Evolutionary conservation across 2,113 vertebrate species (phyloP), one percentile per base, ranked within the genome.

Genomic region (Anser cygnoides): DNA sequence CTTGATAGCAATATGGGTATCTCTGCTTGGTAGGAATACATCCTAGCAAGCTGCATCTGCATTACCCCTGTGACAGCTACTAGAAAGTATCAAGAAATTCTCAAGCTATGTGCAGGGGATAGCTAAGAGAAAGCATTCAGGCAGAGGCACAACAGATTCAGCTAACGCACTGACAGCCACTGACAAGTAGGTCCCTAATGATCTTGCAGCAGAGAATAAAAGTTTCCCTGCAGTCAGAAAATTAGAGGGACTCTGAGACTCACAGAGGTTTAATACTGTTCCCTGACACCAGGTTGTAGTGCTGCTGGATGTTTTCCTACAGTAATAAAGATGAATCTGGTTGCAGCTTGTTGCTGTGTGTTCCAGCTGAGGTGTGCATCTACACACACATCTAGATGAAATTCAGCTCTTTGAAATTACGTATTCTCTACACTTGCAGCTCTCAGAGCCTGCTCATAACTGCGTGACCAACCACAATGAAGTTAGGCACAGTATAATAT

Each of bases 141-240:
- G 55, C 62, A 76, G 54, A 94, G 68, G 58, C 57, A 92, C 54
- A 93, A 28, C 39, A 5, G 4, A 41, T 49, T 61, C 58, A 83
- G 39, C 11, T 94, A 87, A 95, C 82, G 71, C 83, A 73, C 85
- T 92, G 82, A 85, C 3, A 92, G 78, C 29, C 67, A 49, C 78
- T 73, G 71, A 82, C 71, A 90, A 52, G 49, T 37, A 87, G 71
- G 62, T 79, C 85, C 62, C 82, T 76, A 68, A 82, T 90, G 44
- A 83, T 31, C 72, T 37, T 71, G 49, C 29, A 90, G 67, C 20
- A 83, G 50, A 80, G 88, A 92, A 95, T 15, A 10, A 20, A 84
- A 68, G 35, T 74, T 90, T 83, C 82, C 58, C 63, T 62, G 67
- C 39, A 83, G 72, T 4, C n/a, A 80, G 71, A 93, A 92, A 92